These are phyloP conservation scores for Trachelus stipa DNA, from an alignment of 2,888 invertebrate species.

Conservation along the genomic window DNA sequence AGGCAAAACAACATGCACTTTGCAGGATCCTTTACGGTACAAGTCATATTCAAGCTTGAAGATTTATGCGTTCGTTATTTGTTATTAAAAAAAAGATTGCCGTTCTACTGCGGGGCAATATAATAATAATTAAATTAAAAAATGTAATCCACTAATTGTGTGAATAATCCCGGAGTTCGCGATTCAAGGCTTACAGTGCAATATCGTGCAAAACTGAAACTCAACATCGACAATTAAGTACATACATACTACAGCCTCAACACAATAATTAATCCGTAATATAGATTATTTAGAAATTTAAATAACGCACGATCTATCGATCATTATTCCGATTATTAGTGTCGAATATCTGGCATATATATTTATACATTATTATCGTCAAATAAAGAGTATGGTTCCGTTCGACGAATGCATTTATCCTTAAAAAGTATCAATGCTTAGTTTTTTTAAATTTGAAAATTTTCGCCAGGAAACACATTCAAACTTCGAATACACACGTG, in stretches of 20 bases:
- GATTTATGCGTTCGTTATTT: too few relatives aligned
- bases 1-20: too few relatives aligned
- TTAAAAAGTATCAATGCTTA: conserved; percentile 9
- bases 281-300: conserved; percentile 19
- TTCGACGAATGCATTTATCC: conserved; percentile 10
- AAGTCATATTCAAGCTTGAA: too few relatives aligned
- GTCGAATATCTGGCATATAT: conserved; percentile 17
- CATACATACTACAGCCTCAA: conserved; percentile 19
- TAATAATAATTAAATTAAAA: too few relatives aligned
- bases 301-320: conserved; percentile 20
- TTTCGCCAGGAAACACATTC: not conserved
- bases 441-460: not conserved
- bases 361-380: conserved; percentile 28
- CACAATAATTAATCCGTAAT: conserved; percentile 16
- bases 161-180: conserved; percentile 13
- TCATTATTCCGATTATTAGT: conserved; percentile 14
- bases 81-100: too few relatives aligned
- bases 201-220: conserved; percentile 18
- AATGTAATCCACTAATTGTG: not conserved
- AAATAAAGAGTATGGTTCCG: conserved; percentile 28
- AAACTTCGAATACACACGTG: too few relatives aligned
- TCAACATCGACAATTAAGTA: conserved; percentile 8
- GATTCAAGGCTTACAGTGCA: conserved; percentile 22
- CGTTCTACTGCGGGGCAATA: too few relatives aligned
- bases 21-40: too few relatives aligned